A percentile compares a stretch with the other conserved stretches of the same genome.
Conservation (phyloP, 1,140 invertebrate genomes). For the Trichogramma pretiosum region DNA sequence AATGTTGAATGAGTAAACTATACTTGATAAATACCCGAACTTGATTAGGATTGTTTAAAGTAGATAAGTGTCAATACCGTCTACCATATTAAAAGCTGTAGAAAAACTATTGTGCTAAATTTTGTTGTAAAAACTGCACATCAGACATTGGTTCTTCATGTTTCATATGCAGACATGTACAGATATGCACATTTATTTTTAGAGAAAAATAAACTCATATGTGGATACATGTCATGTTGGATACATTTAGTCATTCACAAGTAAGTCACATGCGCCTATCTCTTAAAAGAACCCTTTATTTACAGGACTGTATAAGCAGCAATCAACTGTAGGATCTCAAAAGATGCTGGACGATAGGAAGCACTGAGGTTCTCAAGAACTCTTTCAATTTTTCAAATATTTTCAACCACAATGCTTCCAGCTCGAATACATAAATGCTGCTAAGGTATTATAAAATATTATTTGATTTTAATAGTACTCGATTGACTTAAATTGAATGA, state of each 20-base stretch:
- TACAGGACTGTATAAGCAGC: conserved; percentile 22
- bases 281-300: conserved; percentile 24
- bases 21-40: too few relatives aligned
- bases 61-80: too few relatives aligned
- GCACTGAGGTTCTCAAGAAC: conserved; percentile 31
- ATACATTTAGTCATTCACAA: conserved; percentile 37
- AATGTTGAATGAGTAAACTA: too few relatives aligned
- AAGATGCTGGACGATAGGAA: conserved; percentile 31
- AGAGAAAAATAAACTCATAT: conserved; percentile 29
- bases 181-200: conserved; percentile 18
- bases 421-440: conserved; percentile 36
- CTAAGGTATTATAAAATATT: conserved; percentile 9
- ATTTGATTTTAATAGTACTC: neutral
- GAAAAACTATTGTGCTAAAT: too few relatives aligned
- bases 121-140: too few relatives aligned
- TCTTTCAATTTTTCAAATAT: conserved; percentile 19
- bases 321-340: conserved; percentile 28
- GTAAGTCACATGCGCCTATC: conserved; percentile 36
- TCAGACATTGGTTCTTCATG: too few relatives aligned
- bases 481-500: too few relatives aligned
- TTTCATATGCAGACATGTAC: conserved; percentile 18
- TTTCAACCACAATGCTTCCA: conserved; percentile 35
- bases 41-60: too few relatives aligned
- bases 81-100: too few relatives aligned
- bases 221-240: conserved; percentile 32